Percentiles rank a stretch among this genome's conserved stretches.
Evolutionary conservation across 2,888 invertebrate genomes (phyloP).

Genomic region (Drosophila pseudotalamancana): DNA sequence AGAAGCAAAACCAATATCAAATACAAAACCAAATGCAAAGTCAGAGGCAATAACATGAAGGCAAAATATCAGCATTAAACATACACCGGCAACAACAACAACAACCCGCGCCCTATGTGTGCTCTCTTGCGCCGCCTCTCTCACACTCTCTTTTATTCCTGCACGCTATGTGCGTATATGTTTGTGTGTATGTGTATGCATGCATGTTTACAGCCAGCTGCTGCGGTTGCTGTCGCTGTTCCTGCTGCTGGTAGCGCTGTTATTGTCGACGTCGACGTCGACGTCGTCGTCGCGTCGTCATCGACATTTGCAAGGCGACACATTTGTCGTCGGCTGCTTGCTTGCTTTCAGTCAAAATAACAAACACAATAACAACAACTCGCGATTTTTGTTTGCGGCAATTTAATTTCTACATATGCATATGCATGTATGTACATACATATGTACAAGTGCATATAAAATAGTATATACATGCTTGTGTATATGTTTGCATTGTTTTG

Average conservation of each 20-base stretch:
- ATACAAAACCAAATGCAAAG: slow-evolving; percentile 10
- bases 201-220: slow-evolving; percentile 32
- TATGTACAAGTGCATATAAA: background rate
- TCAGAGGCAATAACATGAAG: slow-evolving; percentile 12
- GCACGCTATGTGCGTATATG: slow-evolving; percentile 8
- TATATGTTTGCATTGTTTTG: slow-evolving; percentile 1
- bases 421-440: background rate
- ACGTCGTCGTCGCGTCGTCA: slow-evolving; percentile 33
- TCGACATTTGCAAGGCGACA: slow-evolving; percentile 55
- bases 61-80: slow-evolving; percentile 31
- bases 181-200: slow-evolving; percentile 13
- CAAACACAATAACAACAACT: slow-evolving; percentile 53
- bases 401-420: slow-evolving; percentile 31
- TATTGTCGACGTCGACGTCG: slow-evolving; percentile 10
- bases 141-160: slow-evolving; percentile 13
- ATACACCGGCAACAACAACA: slow-evolving; percentile 34
- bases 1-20: slow-evolving; percentile 5
- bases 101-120: slow-evolving; percentile 33
- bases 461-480: background rate
- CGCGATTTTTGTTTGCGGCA: slow-evolving; percentile 41
- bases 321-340: slow-evolving; percentile 47
- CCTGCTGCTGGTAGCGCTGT: slow-evolving; percentile 26
- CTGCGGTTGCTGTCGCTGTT: slow-evolving; percentile 25
- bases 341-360: slow-evolving; percentile 51
- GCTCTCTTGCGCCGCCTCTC: slow-evolving; percentile 10